Evolutionary conservation across 2,888 invertebrate species (phyloP), one percentile per base, ranked within the genome.

Genomic region (Diaphora mendica): DNA sequence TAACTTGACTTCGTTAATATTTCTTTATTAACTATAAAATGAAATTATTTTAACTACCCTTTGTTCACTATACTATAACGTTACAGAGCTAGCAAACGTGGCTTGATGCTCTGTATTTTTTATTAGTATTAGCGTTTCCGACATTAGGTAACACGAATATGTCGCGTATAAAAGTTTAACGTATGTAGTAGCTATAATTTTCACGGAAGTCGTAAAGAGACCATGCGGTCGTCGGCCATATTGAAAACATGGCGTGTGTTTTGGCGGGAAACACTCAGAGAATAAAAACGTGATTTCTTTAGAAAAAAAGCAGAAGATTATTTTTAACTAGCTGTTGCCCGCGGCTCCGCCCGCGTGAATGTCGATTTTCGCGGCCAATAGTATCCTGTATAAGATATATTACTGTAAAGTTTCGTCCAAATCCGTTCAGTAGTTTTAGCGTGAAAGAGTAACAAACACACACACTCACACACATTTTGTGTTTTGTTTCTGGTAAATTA

Each of bases 181-280:
- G 91, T 89, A 91, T 91, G 90, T 89, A 90, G 90, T 89, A 82
- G 86, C 89, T 87, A 92, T 94, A 94, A 94, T 94, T 94, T 94
- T 90, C 92, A 89, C 89, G 90, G 89, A 91, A 92, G 91, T 93
- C 94, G 92, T 94, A 94, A 94, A 94, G 89, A 91, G 91, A 88
- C 88, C 88, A 86, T 84, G 76, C 85, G 83, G 85, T 26, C 84
- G 79, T 66, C 89, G 87, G 91, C 93, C 92, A 93, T 94, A 88
- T 93, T 94, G 91, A 86, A 89, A 91, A 89, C 81, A 79, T 86
- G 85, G 89, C 87, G 88, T 86, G 89, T 92, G 90, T 93, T 93
- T 93, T 90, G 91, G 92, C 91, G 93, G 92, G 91, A 82, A 87
- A 86, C 73, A 78, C 80, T 72, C 76, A 80, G 75, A 72, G 76